Base-by-base conservation (phyloP, 2,113 vertebrate genomes). In the Microcebus jonahi region DNA sequence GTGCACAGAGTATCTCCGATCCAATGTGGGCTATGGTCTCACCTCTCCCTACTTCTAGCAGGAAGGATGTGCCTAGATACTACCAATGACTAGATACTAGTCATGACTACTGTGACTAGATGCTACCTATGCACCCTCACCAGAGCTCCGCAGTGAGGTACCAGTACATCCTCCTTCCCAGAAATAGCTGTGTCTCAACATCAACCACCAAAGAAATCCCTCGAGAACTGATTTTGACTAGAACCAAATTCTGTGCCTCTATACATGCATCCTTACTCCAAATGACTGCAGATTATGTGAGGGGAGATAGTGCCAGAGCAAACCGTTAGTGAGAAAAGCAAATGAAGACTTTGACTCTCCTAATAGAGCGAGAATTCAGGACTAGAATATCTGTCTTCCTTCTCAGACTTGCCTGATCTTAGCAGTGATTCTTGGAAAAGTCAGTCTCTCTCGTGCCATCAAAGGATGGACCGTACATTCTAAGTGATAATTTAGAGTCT, bases 401-500 rank as follows among this genome's bases (percentile, higher is more conserved):
- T 68, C 50, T 87, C 18, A 68, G 15, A 75, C 20, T 63, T 67
- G 13, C 17, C 73, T 91, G 50, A 76, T 82, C 53, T 68, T 67
- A 91, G 23, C 67, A 88, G 13, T 39, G 31, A 88, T 42, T 50
- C 42, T 53, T 90, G 2, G 6, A 90, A 68, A 85, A 83, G 21
- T 79, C 65, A 79, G 36, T 87, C 73, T 59, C 93, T 87, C 18
- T 61, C 2, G 15, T 71, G n/a, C 36, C 55, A 63, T 45, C 61
- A 75, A 17, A 84, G n/a, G 10, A 73, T 94, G 20, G 2, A 63
- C 15, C 67, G 17, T 68, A 53, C 18, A 45, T 68, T 89, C 68
- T 80, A 75, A 88, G 61, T 68, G 63, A 65, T 25, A 68, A 96
- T 90, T 81, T 90, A 86, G 55, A 92, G 20, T 31, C 76, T 55